Conservation (phyloP, 2,113 vertebrate genomes). For the Larimichthys crocea region DNA sequence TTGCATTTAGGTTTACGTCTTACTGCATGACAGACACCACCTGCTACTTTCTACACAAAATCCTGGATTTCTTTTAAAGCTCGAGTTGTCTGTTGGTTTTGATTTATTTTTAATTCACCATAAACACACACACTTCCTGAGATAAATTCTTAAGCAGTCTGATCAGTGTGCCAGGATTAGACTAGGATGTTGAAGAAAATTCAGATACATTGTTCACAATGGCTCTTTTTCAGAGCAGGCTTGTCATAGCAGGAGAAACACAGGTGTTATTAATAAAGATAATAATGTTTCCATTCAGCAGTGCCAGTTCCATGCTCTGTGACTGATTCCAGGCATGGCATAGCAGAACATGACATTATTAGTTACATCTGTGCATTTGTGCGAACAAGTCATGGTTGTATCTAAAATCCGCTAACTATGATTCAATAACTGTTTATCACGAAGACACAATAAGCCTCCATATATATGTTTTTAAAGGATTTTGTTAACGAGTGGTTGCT, state of each 20-base stretch:
- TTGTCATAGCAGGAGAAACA: slow-evolving; percentile 46
- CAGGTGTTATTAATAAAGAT: slow-evolving; percentile 2
- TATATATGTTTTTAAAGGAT: slow-evolving; percentile 1
- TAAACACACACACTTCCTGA: slow-evolving; percentile 22
- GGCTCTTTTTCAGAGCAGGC: slow-evolving; percentile 27
- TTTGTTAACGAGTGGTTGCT: background rate
- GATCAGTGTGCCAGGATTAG: slow-evolving; percentile 26
- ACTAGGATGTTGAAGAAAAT: slow-evolving; percentile 10
- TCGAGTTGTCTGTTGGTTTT: background rate
- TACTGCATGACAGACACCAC: background rate
- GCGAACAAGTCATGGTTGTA: no score
- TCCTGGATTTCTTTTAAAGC: background rate
- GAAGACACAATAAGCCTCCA: background rate
- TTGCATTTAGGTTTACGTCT: background rate
- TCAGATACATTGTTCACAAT: slow-evolving; percentile 23
- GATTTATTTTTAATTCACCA: background rate
- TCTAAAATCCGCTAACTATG: background rate
- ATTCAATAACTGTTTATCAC: slow-evolving; percentile 1
- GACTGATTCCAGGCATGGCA: slow-evolving; percentile 12
- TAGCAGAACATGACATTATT: background rate
- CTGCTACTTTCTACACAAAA: background rate
- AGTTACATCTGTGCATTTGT: slow-evolving; percentile 5
- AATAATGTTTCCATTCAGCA: slow-evolving; percentile 11
- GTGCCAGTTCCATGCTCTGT: background rate
- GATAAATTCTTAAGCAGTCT: slow-evolving; percentile 13